Evolutionary conservation across 2,797 vertebrate species (phyloP).

Genomic region (Lophotriccus pileatus): DNA sequence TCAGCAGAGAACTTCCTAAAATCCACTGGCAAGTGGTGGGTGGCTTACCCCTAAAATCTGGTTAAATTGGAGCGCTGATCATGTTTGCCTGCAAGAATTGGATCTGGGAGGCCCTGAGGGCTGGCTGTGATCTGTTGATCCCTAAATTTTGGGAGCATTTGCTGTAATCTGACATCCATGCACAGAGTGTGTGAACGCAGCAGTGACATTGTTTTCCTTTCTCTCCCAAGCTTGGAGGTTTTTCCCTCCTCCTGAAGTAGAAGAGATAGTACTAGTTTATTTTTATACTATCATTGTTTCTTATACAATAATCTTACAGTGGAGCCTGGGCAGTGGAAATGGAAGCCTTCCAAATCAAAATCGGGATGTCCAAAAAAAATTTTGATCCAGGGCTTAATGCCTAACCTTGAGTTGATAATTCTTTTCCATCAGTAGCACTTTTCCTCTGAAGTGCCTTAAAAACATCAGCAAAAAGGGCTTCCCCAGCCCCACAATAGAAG

Average conservation of each 20-base stretch:
- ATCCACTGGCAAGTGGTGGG: neutral
- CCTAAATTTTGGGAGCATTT: neutral
- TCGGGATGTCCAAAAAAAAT: neutral
- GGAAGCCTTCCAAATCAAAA: neutral
- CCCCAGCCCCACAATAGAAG: neutral
- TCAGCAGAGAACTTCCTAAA: neutral
- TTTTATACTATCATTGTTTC: neutral
- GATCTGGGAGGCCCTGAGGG: neutral
- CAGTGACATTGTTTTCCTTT: accelerated
- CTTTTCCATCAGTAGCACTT: neutral
- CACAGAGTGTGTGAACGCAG: accelerated
- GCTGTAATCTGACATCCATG: neutral
- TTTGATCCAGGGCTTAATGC: neutral
- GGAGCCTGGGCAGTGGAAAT: neutral
- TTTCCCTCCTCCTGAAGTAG: neutral
- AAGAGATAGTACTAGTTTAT: neutral
- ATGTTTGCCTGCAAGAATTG: accelerated
- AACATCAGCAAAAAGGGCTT: neutral
- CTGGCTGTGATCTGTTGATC: neutral
- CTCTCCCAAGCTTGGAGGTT: neutral
- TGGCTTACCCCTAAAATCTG: neutral
- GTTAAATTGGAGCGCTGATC: accelerated
- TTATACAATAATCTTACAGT: neutral
- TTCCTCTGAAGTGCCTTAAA: neutral
- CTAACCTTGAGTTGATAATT: neutral